Evolutionary conservation across 2,888 invertebrate genomes (phyloP), one percentile per base, ranked within the genome.

Genomic region (Coecobrya sp.): DNA sequence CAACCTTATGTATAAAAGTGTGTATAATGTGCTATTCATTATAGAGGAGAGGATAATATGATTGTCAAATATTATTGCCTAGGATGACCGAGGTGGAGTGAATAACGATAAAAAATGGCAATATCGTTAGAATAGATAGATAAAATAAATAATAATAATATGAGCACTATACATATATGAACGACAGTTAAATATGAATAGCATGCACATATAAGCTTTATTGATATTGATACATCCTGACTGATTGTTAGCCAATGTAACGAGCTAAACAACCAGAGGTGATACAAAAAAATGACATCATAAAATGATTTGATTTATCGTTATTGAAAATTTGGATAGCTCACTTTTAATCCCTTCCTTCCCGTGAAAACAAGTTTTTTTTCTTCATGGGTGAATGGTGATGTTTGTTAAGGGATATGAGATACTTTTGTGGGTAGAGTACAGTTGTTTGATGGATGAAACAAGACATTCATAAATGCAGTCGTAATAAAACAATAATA

Each of bases 231-330:
- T 49, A 76, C 22, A 30, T 8, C 45, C 22, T 13, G 79, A 52
- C 79, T 49, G 49, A 27, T 27, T 79, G 52, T 25, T 27, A 52
- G 25, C 16, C 52, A 52, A 13, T 52, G 52, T 79, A 79, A 79
- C 52, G 52, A 79, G 79, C 79, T 27, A 52, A 22, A 52, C 49
- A 79, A 22, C 27, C 30, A 52, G 7, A 81, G 16, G 89, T 49
- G 49, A 85, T 70, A 84, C 27, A 89, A 82, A 36, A n/a, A 86
- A 86, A 91, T 91, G 90, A 79, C 90, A 81, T 79, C 65, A 91
- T 91, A 91, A 86, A 91, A 59, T 49, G 68, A 70, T 68, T 81
- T 91, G 86, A 91, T 91, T 91, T 91, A 91, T 91, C 86, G 86
- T 86, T 86, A 91, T 91, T 91, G 86, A 79, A 91, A 91, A 81